These are phyloP conservation scores for Zophobas morio DNA, from an alignment of 1,140 invertebrate genomes.

Conservation along the genomic window DNA sequence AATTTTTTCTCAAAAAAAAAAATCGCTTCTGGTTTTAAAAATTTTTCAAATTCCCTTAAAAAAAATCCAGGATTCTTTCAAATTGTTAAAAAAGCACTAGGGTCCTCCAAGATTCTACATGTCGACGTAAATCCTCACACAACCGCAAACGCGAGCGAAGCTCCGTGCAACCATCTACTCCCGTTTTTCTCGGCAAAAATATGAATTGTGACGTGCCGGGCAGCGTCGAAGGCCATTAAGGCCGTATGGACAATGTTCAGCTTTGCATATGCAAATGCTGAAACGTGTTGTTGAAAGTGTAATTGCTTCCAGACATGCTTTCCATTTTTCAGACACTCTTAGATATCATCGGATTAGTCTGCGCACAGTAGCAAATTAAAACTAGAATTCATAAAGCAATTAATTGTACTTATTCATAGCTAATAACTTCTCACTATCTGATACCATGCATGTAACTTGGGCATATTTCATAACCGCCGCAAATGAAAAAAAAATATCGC, in stretches of 20 bases:
- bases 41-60: no score
- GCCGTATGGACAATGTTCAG: conserved; percentile 44
- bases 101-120: no score
- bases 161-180: background rate
- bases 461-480: conserved; percentile 28
- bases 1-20: no score
- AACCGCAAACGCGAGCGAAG: no score
- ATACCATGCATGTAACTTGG: conserved; percentile 29
- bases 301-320: conserved; percentile 48
- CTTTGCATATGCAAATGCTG: conserved; percentile 48
- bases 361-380: conserved; percentile 47
- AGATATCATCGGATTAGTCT: conserved; percentile 47
- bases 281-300: conserved; percentile 48
- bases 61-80: no score
- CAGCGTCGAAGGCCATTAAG: conserved; percentile 38
- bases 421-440: conserved; percentile 30
- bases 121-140: no score
- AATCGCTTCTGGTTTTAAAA: no score
- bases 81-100: no score
- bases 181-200: conserved; percentile 20
- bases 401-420: conserved; percentile 43
- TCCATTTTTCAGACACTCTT: conserved; percentile 43
- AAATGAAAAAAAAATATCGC: no score
- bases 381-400: conserved; percentile 44
- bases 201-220: conserved; percentile 35